Evolutionary conservation across 2,797 vertebrate genomes (phyloP), one percentile per base, ranked within the genome.

Genomic region (Leptodactylus fallax): DNA sequence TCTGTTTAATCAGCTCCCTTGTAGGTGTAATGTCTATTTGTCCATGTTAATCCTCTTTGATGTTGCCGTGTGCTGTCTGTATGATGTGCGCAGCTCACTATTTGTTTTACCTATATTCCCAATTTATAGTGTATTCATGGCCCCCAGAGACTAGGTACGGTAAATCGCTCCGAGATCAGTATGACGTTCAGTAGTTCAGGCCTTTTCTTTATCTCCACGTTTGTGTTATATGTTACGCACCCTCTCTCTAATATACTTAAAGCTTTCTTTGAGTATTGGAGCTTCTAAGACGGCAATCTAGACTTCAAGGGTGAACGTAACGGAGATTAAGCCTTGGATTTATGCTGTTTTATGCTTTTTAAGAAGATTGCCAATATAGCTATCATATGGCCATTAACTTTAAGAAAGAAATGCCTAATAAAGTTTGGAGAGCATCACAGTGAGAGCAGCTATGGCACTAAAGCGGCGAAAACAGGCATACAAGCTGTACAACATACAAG

Each of bases 271-370:
- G 71, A 74, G 36, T 21, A n/a, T 9, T 21, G 49, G 71, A 21
- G 5, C 45, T 49, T 74, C 71, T 74, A 74, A 74, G 71, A 47
- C 36, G 0, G 14, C 36, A 47, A 74, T 74, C 36, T 49, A 23
- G 71, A 74, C 71, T 74, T 74, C 71, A 74, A 74, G 45, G 71
- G 71, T 74, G 45, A 47, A 49, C 45, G 10, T 49, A 49, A 74
- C 71, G 12, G 71, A 74, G 19, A 74, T 74, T 47, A 74, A 49
- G 71, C 71, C 71, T 74, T 74, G 71, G 71, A 74, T 74, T 45
- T 17, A 49, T 19, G 19, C 17, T 74, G 17, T 74, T 74, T 74
- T 49, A 74, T 47, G 19, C 21, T 74, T 74, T 14, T 21, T 72
- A 19, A 72, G 27, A 72, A 72, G 69, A 72, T 47, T 72, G 36